Evolutionary conservation across 2,113 vertebrate genomes (phyloP).

Genomic region (Illadopsis cleaveri): DNA sequence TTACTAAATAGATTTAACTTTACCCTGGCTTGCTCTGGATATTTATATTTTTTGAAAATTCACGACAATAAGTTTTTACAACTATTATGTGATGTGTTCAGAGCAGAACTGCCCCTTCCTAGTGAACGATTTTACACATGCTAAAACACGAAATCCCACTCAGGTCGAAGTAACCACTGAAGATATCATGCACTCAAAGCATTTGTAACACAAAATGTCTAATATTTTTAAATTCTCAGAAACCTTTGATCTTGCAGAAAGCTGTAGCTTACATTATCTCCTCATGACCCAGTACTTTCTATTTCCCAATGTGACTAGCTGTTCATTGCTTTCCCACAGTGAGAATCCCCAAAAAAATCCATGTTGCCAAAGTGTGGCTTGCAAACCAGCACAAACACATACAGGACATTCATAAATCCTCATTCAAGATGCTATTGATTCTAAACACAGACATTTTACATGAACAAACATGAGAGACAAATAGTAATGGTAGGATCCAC

Average conservation of each 20-base stretch:
- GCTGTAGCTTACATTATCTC: neutral
- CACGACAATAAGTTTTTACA: neutral
- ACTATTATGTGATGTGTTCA: neutral
- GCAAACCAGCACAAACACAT: neutral
- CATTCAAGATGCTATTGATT: neutral
- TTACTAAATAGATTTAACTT: neutral
- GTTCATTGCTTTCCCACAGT: neutral
- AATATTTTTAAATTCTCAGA: neutral
- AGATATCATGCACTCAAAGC: neutral
- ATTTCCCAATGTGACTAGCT: neutral
- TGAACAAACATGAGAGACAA: neutral
- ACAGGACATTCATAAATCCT: neutral
- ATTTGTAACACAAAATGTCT: neutral
- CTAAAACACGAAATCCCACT: neutral
- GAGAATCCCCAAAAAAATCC: neutral
- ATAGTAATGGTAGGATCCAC: neutral
- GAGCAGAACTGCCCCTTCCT: neutral
- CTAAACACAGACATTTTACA: neutral
- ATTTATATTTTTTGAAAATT: neutral
- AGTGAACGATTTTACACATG: neutral
- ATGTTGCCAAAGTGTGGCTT: accelerated
- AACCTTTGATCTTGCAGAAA: neutral
- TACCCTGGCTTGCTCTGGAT: neutral
- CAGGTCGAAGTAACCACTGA: neutral
- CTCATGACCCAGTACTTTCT: neutral